Conservation (phyloP, 2,113 vertebrate genomes). For the Calidris pygmaea region DNA sequence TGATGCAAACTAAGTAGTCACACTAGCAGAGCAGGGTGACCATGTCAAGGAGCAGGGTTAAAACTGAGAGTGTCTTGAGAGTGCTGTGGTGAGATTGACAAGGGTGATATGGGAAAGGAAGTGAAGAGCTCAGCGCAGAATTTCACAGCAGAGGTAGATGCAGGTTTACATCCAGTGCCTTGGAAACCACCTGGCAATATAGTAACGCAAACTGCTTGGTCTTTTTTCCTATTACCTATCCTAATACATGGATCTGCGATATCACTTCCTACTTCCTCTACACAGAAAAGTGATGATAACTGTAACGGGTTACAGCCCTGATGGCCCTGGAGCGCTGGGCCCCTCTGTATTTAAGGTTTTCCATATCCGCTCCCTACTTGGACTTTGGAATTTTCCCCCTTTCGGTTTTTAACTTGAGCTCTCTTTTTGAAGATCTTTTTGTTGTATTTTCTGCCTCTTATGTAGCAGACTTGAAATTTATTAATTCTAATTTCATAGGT, state of each 20-base stretch:
- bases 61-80: background rate
- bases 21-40: background rate
- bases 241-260: background rate
- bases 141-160: background rate
- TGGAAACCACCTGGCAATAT: background rate
- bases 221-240: background rate
- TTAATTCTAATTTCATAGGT: background rate
- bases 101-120: background rate
- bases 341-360: background rate
- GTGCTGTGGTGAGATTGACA: background rate
- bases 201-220: background rate
- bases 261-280: background rate
- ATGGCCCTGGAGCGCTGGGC: background rate
- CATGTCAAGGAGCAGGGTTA: background rate
- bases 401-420: background rate
- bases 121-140: background rate
- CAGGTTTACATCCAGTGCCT: background rate
- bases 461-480: background rate
- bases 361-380: background rate
- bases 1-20: background rate
- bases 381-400: background rate
- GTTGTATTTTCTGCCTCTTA: background rate
- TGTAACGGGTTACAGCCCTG: background rate
- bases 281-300: background rate
- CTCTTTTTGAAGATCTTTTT: background rate